Percentiles rank a stretch among this genome's conserved stretches.
Evolutionary conservation across 1,140 invertebrate genomes (phyloP).

Genomic region (Ctenoplectra terminalis): DNA sequence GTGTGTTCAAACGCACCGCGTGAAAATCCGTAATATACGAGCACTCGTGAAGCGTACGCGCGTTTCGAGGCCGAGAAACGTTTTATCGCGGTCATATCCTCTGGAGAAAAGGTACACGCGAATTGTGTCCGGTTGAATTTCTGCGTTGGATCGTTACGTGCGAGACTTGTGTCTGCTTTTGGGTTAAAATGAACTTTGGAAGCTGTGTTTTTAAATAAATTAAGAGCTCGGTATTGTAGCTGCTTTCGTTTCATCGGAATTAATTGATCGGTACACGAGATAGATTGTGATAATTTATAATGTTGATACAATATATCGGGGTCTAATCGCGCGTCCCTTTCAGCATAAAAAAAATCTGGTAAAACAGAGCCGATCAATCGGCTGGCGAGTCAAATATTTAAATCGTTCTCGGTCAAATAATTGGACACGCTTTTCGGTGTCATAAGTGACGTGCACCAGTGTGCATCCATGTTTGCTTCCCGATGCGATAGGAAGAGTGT

Average conservation of each 20-base stretch:
- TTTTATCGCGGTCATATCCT: conserved; percentile 9
- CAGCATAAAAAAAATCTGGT: no score
- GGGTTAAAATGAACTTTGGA: no score
- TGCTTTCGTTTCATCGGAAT: neutral
- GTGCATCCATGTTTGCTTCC: neutral
- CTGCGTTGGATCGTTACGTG: neutral
- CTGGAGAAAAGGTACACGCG: neutral
- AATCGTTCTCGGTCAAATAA: neutral
- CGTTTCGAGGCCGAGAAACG: neutral
- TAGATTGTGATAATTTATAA: no score
- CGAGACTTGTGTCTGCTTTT: neutral
- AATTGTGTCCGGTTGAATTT: neutral
- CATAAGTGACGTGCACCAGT: neutral
- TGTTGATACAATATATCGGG: no score
- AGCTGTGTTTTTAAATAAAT: no score
- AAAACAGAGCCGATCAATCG: neutral
- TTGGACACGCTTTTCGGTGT: neutral
- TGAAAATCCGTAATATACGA: conserved; percentile 36
- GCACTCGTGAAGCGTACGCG: neutral
- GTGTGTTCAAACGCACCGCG: neutral
- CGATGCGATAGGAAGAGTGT: neutral
- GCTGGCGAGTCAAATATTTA: neutral
- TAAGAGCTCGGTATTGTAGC: no score
- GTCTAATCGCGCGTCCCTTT: no score
- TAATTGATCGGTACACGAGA: neutral